Evolutionary conservation across 2,888 invertebrate species (phyloP), one percentile per base, ranked within the genome.

Genomic region (Brachyptera risi): DNA sequence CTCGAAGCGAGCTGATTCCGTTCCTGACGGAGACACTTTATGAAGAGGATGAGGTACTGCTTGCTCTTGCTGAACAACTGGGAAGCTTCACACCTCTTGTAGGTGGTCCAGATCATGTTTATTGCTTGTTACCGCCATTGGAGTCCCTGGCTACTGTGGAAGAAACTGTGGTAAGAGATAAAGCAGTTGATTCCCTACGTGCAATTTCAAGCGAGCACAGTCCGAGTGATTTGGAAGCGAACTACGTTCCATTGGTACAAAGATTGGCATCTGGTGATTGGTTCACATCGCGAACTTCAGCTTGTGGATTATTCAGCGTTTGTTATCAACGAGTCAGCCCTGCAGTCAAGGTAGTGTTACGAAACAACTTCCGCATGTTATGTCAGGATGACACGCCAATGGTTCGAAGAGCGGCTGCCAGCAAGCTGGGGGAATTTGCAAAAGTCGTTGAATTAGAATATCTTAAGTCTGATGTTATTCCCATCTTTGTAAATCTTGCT

Each of bases 351-450:
- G 85, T 87, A 13, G 92, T 92, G 69, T 77, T 92, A 50, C 83
- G 92, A 27, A 89, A 91, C 71, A 89, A 93, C 74, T 99, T 98
- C 81, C 88, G 95, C 67, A 89, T 89, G 65, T 81, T 99, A 59
- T 98, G 97, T 76, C 93, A 96, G 73, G 99, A 99, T 79, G 99
- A 99, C 74, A 99, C 99, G 0, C 99, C 99, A 0, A 99, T 99
- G 99, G 99, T 99, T 40, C 88, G 98, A 11, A 85, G 99, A 67
- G 97, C 98, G 3, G 98, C 97, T 23, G 97, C 98, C 42, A 90
- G 92, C 69, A 98, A 98, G 78, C 81, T 99, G 65, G 98, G 98
- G 24, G 99, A 99, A 79, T 92, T 99, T 72, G 98, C 98, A 1
- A 90, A 96, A 73, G 97, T 95, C 44, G 94, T 98, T 3, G 98